Conservation (phyloP, 2,797 vertebrate genomes). For the Pangasius djambal region DNA sequence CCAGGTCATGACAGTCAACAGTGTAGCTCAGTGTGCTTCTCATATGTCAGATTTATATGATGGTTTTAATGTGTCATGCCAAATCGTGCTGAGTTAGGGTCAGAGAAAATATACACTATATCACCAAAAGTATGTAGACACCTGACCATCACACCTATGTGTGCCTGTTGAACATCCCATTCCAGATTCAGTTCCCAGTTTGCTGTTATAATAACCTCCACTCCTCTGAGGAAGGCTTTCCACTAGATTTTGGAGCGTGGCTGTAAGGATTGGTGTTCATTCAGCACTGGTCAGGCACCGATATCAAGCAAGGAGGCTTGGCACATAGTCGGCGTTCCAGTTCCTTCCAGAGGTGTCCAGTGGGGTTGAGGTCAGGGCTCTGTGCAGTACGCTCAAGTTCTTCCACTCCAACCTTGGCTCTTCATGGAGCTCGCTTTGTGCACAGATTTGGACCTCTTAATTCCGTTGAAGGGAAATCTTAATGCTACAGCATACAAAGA, state of each 20-base stretch:
- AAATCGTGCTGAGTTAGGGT: background rate
- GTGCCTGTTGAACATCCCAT: background rate
- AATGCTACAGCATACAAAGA: no score
- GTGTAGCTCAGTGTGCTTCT: background rate
- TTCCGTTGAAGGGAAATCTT: background rate
- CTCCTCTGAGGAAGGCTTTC: background rate
- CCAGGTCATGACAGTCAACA: background rate
- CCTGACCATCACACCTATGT: background rate
- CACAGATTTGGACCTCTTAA: background rate
- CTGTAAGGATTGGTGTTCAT: background rate
- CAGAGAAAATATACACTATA: background rate
- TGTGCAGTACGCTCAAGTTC: background rate
- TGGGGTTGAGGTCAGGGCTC: background rate
- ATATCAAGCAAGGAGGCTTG: background rate
- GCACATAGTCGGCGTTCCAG: background rate
- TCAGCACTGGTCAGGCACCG: background rate
- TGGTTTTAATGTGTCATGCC: background rate
- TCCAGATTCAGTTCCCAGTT: background rate
- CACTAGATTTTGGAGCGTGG: background rate
- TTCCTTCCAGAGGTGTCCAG: background rate
- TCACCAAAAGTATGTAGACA: background rate
- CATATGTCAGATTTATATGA: background rate
- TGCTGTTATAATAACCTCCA: background rate
- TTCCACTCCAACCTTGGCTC: background rate
- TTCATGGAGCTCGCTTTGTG: background rate